Evolutionary conservation across 2,888 invertebrate species (phyloP), one percentile per base, ranked within the genome.

Genomic region (Lithosia quadra): DNA sequence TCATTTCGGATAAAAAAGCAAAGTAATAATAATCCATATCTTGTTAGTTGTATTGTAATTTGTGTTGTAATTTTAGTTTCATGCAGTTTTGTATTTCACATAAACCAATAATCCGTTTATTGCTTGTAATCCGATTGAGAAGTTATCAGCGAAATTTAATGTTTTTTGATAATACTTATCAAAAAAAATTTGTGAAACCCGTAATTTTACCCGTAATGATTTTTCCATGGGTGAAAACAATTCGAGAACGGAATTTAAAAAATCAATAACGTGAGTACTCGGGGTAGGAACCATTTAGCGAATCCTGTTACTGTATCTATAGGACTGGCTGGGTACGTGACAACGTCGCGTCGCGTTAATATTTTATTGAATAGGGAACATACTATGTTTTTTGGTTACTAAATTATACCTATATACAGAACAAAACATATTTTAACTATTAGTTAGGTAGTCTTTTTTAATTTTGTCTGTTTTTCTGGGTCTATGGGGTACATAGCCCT

Each of bases 321-420:
- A 63, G 67, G 58, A 53, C 65, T 53, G 63, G 65, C 49, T n/a
- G 63, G 65, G n/a, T n/a, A n/a, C 49, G n/a, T 49, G 8, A n/a
- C 49, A 9, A 49, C n/a, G 49, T 18, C 49, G 67, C 60, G 36
- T 67, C 65, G 67, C 68, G 62, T 75, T 74, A 74, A 74, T 76
- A 81, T 81, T 81, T 76, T 76, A 80, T 73, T 76, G 68, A 75
- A 67, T 67, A 72, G 62, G 28, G 21, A 13, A 36, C 34, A 24
- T 63, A 36, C 21, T 15, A 24, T 49, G 8, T 49, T 58, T 65
- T 43, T 18, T 28, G 28, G 28, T 43, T 43, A 18, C 43, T 43
- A 43, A 18, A 43, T 43, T 43, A 39, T 5, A 0, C 10, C 8
- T 10, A 34, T 34, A 34, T 18, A 43, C 7, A 18, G 18, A 18